A percentile compares a stretch with the other conserved stretches of the same genome.
Evolutionary conservation across 1,140 invertebrate genomes (phyloP).

Genomic region (Drosophila prosaltans): DNA sequence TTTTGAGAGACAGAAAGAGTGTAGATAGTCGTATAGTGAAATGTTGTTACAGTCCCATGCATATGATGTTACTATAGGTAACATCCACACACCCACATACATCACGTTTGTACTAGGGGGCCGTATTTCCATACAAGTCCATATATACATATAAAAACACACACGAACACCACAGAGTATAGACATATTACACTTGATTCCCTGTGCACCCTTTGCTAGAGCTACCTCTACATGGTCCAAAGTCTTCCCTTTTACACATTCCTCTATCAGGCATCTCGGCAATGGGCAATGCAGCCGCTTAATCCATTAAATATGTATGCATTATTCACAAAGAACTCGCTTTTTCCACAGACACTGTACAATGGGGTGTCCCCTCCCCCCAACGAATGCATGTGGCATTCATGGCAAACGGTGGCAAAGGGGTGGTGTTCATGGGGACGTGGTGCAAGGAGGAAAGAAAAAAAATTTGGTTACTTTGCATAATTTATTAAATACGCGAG

Average conservation of each 20-base stretch:
- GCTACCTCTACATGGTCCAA: neutral
- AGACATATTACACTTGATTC: neutral
- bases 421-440: neutral
- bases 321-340: constrained; percentile 22
- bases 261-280: constrained; percentile 19
- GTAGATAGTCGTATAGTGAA: too few relatives aligned
- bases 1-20: too few relatives aligned
- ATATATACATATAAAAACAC: neutral
- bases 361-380: neutral
- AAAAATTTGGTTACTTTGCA: constrained; percentile 61
- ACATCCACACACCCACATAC: neutral
- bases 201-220: neutral
- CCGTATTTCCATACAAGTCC: neutral
- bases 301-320: constrained; percentile 25
- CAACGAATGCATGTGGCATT: constrained; percentile 12
- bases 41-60: neutral
- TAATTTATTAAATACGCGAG: constrained; percentile 62
- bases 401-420: constrained; percentile 10
- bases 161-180: neutral
- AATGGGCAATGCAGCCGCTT: constrained; percentile 14
- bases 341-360: neutral
- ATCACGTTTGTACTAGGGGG: neutral
- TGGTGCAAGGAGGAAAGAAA: too few relatives aligned
- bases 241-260: constrained; percentile 1
- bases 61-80: neutral